Evolutionary conservation across 2,113 vertebrate genomes (phyloP).

Genomic region (Promerops cafer): DNA sequence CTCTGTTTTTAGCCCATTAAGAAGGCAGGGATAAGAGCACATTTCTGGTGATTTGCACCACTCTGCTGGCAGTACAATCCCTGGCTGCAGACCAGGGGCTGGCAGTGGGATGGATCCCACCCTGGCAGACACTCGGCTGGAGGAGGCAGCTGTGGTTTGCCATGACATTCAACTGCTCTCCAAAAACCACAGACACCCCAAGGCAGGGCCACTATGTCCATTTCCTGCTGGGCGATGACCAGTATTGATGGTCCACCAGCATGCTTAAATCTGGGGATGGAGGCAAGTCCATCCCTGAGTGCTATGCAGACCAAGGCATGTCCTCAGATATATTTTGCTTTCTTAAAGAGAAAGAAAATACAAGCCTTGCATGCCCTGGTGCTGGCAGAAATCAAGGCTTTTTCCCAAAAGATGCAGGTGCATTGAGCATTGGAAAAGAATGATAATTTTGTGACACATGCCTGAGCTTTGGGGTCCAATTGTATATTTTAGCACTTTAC

Average conservation of each 20-base stretch:
- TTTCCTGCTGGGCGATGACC: neutral
- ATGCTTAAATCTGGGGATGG: neutral
- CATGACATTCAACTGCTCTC: neutral
- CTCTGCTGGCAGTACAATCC: neutral
- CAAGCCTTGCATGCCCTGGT: neutral
- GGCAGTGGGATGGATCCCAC: neutral
- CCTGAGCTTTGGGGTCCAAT: neutral
- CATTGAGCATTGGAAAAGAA: neutral
- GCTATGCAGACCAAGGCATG: neutral
- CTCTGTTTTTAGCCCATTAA: neutral
- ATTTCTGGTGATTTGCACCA: neutral
- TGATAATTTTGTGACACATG: neutral
- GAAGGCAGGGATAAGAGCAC: neutral
- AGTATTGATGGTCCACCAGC: accelerated
- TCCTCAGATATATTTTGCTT: neutral
- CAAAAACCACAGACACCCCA: neutral
- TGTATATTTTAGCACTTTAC: neutral
- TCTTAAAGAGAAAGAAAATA: neutral
- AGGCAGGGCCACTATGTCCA: neutral
- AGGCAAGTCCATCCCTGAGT: neutral
- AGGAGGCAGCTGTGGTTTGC: neutral
- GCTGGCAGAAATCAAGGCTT: neutral
- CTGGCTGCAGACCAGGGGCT: neutral
- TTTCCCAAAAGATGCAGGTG: neutral
- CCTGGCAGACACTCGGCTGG: neutral